phyloP scores from a whole-genome alignment of 2,113 vertebrate species.

The Pantherophis guttatus region DNA sequence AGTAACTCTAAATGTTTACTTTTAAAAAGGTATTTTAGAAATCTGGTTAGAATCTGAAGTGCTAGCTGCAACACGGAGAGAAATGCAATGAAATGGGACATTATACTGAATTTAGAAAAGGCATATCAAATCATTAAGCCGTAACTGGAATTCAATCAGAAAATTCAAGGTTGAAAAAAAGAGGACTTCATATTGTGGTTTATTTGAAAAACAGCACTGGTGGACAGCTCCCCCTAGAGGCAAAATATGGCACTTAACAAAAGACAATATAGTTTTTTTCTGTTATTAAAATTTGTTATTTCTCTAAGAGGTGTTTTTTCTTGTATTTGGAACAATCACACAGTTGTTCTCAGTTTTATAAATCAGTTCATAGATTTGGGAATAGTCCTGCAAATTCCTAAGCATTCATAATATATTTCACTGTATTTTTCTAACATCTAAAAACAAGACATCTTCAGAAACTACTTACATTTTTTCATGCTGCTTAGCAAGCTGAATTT shows the following conservation, averaged over 20 bases:
- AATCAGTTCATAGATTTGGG: background rate
- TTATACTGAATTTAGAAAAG: background rate
- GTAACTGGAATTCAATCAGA: background rate
- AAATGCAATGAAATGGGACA: background rate
- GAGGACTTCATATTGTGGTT: conserved; percentile 23
- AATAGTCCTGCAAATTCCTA: background rate
- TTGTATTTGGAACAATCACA: background rate
- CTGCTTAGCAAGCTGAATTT: conserved; percentile 74
- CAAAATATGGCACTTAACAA: conserved; percentile 29
- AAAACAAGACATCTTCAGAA: background rate
- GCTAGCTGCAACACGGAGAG: background rate
- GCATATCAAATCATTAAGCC: conserved; percentile 37
- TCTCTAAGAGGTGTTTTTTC: background rate
- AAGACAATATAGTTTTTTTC: background rate
- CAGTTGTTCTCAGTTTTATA: fast-evolving
- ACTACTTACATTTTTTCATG: conserved; percentile 84
- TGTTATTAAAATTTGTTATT: background rate
- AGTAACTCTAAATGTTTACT: background rate
- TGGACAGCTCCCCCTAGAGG: conserved; percentile 18
- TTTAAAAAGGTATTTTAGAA: conserved; percentile 35
- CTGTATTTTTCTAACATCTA: background rate
- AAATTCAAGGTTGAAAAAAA: conserved; percentile 36
- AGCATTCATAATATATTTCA: background rate
- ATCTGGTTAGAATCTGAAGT: conserved; percentile 30
- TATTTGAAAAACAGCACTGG: conserved; percentile 24